phyloP scores from a whole-genome alignment of 2,888 invertebrate species.

The Tachystola acroxantha region DNA sequence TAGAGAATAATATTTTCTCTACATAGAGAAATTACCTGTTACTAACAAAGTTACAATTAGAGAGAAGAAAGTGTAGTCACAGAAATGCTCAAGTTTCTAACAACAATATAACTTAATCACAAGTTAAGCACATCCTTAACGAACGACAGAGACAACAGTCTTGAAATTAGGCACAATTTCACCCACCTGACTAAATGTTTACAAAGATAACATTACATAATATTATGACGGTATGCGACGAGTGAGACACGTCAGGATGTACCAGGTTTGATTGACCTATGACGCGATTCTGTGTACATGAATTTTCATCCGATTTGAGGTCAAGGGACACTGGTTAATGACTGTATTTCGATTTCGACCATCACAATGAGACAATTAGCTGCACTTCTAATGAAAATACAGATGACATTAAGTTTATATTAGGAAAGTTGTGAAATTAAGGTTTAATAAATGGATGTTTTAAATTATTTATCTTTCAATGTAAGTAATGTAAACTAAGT shows the following conservation, averaged over 20 bases:
- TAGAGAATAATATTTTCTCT: too few relatives aligned
- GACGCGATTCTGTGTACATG: constrained; percentile 7
- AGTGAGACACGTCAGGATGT: constrained; percentile 15
- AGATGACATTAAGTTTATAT: constrained; percentile 2
- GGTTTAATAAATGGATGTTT: too few relatives aligned
- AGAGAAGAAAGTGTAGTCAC: not conserved
- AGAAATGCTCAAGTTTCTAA: not conserved
- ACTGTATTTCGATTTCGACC: constrained; percentile 8
- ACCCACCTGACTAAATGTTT: constrained; percentile 33
- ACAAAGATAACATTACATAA: constrained; percentile 18
- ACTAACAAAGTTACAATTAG: not conserved
- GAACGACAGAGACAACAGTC: not conserved
- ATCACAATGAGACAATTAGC: constrained; percentile 15
- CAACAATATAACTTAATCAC: constrained; percentile 4
- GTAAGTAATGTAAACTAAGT: too few relatives aligned
- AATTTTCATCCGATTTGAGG: constrained; percentile 3
- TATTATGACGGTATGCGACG: constrained; percentile 17
- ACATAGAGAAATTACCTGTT: too few relatives aligned
- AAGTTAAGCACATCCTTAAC: not conserved
- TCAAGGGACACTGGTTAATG: constrained; percentile 14
- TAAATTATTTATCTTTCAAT: too few relatives aligned
- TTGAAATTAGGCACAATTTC: constrained; percentile 23
- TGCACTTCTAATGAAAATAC: constrained; percentile 9
- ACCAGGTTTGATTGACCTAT: constrained; percentile 15
- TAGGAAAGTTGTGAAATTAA: too few relatives aligned